These are phyloP conservation scores for Picus viridis DNA, from an alignment of 2,797 vertebrate genomes.

Conservation along the genomic window DNA sequence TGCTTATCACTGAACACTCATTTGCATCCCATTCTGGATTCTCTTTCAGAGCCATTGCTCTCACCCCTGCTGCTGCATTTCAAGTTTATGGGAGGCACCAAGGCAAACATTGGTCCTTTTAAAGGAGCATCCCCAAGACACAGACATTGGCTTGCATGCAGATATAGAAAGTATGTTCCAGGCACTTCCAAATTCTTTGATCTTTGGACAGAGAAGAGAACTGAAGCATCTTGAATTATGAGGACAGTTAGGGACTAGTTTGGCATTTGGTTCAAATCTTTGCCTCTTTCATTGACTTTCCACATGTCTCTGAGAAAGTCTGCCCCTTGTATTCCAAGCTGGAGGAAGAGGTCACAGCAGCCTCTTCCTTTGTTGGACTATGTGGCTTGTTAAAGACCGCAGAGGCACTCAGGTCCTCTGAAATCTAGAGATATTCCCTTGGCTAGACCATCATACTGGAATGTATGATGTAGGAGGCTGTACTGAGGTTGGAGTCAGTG, in stretches of 20 bases:
- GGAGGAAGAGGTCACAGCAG: not conserved
- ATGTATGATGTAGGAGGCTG: not conserved
- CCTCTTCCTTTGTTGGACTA: not conserved
- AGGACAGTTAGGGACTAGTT: not conserved
- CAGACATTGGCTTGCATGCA: fast-evolving
- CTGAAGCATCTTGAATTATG: not conserved
- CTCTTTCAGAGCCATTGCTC: conserved; percentile 38
- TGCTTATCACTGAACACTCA: conserved; percentile 51
- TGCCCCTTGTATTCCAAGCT: not conserved
- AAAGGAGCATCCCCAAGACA: not conserved
- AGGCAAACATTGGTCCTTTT: not conserved
- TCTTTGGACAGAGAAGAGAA: not conserved
- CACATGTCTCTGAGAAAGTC: not conserved
- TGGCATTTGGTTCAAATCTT: not conserved
- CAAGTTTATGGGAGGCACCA: not conserved
- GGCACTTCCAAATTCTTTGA: not conserved
- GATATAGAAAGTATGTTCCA: not conserved
- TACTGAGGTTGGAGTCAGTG: too few relatives aligned
- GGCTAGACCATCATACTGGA: not conserved
- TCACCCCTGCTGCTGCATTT: conserved; percentile 9
- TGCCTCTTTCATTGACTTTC: not conserved
- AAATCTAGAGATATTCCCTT: not conserved
- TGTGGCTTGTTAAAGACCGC: not conserved
- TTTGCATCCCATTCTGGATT: conserved; percentile 56
- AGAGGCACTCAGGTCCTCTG: not conserved